These are phyloP conservation scores for Apamea anceps DNA, from an alignment of 2,888 invertebrate genomes.

Conservation along the genomic window DNA sequence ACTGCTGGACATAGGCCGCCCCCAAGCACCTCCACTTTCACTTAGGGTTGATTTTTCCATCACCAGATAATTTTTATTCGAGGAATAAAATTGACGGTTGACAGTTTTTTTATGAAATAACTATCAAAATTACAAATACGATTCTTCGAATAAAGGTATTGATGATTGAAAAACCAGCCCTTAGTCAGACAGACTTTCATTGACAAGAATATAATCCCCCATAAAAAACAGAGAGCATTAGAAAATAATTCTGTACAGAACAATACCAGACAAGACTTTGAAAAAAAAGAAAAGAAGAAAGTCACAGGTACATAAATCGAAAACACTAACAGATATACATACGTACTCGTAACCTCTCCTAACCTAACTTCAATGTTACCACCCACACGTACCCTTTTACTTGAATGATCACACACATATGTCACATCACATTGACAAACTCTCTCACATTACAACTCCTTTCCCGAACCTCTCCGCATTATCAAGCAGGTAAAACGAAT, in stretches of 20 bases:
- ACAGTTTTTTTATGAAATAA: too few species aligned
- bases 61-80: too few species aligned
- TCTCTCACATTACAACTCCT: constrained; percentile 8
- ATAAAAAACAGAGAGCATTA: not conserved
- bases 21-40: too few species aligned
- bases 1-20: too few species aligned
- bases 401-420: constrained; percentile 27
- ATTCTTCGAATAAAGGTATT: too few species aligned
- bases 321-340: not conserved
- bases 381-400: constrained; percentile 22
- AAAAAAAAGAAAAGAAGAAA: not conserved
- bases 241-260: not conserved
- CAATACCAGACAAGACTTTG: not conserved
- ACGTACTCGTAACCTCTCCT: not conserved
- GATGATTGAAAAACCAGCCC: too few species aligned
- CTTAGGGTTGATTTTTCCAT: too few species aligned
- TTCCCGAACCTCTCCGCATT: constrained; percentile 37
- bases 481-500: constrained; percentile 36
- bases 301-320: not conserved
- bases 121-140: too few species aligned
- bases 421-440: constrained; percentile 17
- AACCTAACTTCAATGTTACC: not conserved
- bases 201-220: not conserved
- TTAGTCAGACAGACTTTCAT: not conserved
- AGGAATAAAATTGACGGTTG: too few species aligned